Percentiles rank a stretch among this genome's conserved stretches.
These are phyloP conservation scores for Spatula clypeata DNA, from an alignment of 2,797 vertebrate genomes.

Conservation along the genomic window DNA sequence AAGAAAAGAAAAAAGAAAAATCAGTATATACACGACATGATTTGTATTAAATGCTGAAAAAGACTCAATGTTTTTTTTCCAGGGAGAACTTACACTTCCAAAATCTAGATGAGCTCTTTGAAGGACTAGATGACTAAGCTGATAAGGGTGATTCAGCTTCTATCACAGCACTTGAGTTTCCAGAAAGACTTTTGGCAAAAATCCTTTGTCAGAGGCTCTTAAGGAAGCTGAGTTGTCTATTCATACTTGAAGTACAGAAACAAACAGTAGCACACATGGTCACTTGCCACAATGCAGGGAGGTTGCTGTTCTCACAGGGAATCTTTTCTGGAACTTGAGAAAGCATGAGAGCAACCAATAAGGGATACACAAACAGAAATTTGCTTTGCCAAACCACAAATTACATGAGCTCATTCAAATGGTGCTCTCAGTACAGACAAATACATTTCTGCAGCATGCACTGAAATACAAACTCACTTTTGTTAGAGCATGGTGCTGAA, in stretches of 20 bases:
- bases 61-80: background rate
- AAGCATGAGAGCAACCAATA: fast-evolving
- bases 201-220: background rate
- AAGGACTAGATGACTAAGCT: background rate
- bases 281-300: background rate
- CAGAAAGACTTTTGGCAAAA: background rate
- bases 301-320: background rate
- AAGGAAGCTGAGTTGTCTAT: background rate
- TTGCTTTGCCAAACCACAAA: background rate
- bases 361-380: background rate
- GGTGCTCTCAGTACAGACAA: background rate
- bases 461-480: background rate
- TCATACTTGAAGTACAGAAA: background rate
- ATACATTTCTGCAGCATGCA: background rate
- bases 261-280: background rate
- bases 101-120: background rate
- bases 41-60: background rate
- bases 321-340: background rate
- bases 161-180: background rate
- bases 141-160: background rate
- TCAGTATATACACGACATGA: background rate
- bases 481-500: background rate
- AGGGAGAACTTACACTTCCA: background rate
- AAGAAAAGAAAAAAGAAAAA: background rate
- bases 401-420: background rate